Base-by-base conservation (phyloP, 1,140 invertebrate species). In the Melipona quadrifasciata region DNA sequence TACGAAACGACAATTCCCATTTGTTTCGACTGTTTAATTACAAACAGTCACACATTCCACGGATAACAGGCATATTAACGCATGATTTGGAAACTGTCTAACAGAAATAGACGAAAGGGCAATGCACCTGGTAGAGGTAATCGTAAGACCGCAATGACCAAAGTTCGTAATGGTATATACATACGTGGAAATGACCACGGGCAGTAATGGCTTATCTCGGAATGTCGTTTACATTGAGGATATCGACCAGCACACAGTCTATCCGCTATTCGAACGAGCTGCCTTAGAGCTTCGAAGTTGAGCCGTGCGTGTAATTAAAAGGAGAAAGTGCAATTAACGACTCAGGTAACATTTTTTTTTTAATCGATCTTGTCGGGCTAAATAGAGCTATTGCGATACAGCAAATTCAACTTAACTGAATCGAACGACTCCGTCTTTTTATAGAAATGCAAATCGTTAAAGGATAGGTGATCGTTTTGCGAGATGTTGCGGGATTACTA, bases 81-180 rank as follows among this genome's bases (percentile, higher is more conserved):
- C 77, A 65, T 86, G 74, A 84, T 57, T 80, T 67, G 81, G 75
- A 85, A 72, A 76, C 87, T 82, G 70, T 87, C 86, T 76, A 89
- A 75, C 78, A 68, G 55, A 67, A 64, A 57, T 64, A 65, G 80
- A 65, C 5, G 77, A 80, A 34, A 67, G 68, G 67, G 58, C 39
- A 74, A 65, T 82, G 88, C 85, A 89, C 87, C 77, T 58, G 88
- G 80, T 89, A 89, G 82, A 82, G 78, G 76, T 85, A 90, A 70
- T 78, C 80, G 84, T 89, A 90, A 86, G 78, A 90, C 72, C 75
- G 89, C 82, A 91, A 88, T 90, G 90, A 89, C 90, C 91, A 92
- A 89, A 87, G 58, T 89, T 87, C 68, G 57, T 16, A 86, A 85
- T 61, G 82, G 58, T 80, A 39, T 72, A 55, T 17, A 27, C 16